These are phyloP conservation scores for Brienomyrus brachyistius DNA, from an alignment of 2,113 vertebrate genomes.

Conservation along the genomic window DNA sequence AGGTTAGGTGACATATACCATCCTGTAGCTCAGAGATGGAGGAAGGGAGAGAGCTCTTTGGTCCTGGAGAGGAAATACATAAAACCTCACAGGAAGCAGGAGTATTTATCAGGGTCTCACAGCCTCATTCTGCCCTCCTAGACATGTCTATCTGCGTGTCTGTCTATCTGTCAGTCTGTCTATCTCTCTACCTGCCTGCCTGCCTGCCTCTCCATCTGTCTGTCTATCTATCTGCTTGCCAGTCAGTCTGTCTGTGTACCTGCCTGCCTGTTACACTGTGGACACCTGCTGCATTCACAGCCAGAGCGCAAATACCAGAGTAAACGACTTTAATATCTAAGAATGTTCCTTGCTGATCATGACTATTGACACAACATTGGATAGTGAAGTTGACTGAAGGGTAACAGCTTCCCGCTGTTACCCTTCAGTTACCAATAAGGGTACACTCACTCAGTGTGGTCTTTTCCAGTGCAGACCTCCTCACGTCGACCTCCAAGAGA, in stretches of 20 bases:
- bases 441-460: background rate
- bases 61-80: background rate
- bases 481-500: background rate
- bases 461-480: background rate
- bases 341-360: background rate
- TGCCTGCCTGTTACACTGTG: background rate
- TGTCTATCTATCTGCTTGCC: too few species aligned
- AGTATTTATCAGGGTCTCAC: background rate
- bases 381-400: background rate
- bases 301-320: background rate
- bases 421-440: background rate
- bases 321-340: background rate
- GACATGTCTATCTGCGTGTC: too few species aligned
- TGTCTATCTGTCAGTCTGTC: background rate
- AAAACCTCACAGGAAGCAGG: background rate
- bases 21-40: background rate
- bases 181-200: too few species aligned
- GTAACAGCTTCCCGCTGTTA: background rate
- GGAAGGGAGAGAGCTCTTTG: background rate
- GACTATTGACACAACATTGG: background rate
- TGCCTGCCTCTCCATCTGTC: fast-evolving
- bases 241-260: background rate
- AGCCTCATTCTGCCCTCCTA: background rate
- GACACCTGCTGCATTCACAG: background rate
- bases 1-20: background rate